Conservation (phyloP, 2,888 invertebrate species). For the Yponomeuta cagnagella region DNA sequence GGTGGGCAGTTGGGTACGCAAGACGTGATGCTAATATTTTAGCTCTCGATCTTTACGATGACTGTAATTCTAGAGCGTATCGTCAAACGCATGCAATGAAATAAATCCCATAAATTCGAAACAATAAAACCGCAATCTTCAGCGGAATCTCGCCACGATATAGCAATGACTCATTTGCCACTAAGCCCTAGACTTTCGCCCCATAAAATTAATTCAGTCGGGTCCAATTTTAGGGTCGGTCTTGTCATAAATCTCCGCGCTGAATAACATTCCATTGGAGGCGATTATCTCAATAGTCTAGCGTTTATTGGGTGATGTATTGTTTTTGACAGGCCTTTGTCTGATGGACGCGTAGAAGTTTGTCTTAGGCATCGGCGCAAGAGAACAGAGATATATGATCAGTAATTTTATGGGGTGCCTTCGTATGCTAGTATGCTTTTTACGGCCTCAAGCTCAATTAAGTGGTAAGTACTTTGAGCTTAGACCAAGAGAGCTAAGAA, state of each 20-base stretch:
- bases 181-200: not conserved
- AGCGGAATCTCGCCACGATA: not conserved
- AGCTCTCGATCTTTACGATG: no score
- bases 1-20: no score
- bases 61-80: no score
- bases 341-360: not conserved
- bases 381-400: no score
- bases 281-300: not conserved
- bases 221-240: not conserved
- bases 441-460: no score
- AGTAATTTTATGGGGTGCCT: no score
- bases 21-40: no score
- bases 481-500: no score
- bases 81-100: no score
- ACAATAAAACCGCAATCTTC: not conserved
- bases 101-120: not conserved
- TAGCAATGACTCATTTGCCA: not conserved
- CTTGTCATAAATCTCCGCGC: not conserved
- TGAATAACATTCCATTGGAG: constrained; percentile 1
- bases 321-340: not conserved
- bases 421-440: no score
- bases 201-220: constrained; percentile 1
- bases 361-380: not conserved
- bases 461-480: no score
- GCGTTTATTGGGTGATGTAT: not conserved